Evolutionary conservation across 2,888 invertebrate genomes (phyloP).

Genomic region (Tineola bisselliella): DNA sequence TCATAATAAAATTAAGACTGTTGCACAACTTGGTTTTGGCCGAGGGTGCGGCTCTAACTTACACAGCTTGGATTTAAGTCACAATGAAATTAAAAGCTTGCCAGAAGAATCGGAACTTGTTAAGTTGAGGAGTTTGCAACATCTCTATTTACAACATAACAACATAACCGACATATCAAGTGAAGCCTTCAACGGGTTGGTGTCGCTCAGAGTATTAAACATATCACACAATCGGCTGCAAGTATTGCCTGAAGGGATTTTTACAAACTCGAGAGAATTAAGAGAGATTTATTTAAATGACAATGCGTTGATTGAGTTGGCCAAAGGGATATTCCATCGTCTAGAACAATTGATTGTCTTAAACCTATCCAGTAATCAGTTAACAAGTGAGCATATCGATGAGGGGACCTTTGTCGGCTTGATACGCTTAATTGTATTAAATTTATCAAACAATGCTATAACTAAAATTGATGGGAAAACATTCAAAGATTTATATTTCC

Average conservation of each 20-base stretch:
- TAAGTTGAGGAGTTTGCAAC: constrained; percentile 79
- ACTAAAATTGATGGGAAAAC: constrained; percentile 84
- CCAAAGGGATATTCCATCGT: constrained; percentile 83
- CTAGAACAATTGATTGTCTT: constrained; percentile 85
- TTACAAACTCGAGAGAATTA: constrained; percentile 82
- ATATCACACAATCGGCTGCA: constrained; percentile 86
- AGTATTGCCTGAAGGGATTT: constrained; percentile 81
- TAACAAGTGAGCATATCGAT: constrained; percentile 85
- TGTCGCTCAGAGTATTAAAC: constrained; percentile 82
- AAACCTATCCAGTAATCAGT: constrained; percentile 85
- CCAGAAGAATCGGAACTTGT: constrained; percentile 80
- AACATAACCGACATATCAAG: constrained; percentile 81
- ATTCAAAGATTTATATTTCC: constrained; percentile 86
- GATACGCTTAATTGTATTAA: constrained; percentile 84
- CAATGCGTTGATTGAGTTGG: constrained; percentile 84
- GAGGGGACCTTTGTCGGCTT: constrained; percentile 87
- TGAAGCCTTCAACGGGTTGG: constrained; percentile 81
- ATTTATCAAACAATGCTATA: constrained; percentile 86
- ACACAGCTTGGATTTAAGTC: constrained; percentile 81
- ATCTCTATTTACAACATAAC: constrained; percentile 84
- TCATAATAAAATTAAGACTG: constrained; percentile 80
- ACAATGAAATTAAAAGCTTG: constrained; percentile 78
- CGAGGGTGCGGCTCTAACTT: constrained; percentile 74
- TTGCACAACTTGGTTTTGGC: constrained; percentile 79
- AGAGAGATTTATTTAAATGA: constrained; percentile 86